These are phyloP conservation scores for Bursaphelenchus mucronatus DNA, from an alignment of 1,140 invertebrate genomes.

Conservation along the genomic window DNA sequence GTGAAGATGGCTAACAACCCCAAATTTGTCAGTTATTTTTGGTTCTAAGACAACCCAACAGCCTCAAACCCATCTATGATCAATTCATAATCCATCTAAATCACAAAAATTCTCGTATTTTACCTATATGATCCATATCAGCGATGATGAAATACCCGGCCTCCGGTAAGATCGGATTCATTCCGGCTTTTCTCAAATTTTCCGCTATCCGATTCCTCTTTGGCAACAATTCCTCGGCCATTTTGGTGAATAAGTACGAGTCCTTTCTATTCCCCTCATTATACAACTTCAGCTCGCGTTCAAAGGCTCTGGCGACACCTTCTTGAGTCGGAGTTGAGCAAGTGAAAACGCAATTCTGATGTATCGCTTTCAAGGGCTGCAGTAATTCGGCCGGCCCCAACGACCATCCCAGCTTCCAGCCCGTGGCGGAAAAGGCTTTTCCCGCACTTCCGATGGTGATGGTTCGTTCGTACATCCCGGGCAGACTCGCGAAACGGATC, in stretches of 20 bases:
- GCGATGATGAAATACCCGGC: constrained; percentile 95
- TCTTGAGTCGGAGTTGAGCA: constrained; percentile 74
- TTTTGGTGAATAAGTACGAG: constrained; percentile 75
- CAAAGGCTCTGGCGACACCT: constrained; percentile 82
- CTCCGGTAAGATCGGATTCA: constrained; percentile 85
- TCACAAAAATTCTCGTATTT: neutral
- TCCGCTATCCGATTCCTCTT: constrained; percentile 82
- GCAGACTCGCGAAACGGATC: constrained; percentile 82
- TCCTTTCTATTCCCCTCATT: constrained; percentile 67
- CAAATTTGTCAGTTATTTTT: too few species aligned
- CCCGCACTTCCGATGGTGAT: constrained; percentile 94
- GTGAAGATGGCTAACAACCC: too few species aligned
- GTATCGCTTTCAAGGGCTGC: constrained; percentile 64
- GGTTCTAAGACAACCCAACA: too few species aligned
- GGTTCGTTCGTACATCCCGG: constrained; percentile 94
- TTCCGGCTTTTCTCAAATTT: constrained; percentile 73
- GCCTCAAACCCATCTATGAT: too few species aligned
- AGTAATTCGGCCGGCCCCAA: constrained; percentile 79
- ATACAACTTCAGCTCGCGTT: constrained; percentile 73
- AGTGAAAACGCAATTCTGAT: constrained; percentile 19
- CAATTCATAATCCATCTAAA: too few species aligned
- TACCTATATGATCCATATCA: constrained; percentile 75
- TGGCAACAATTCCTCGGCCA: constrained; percentile 72
- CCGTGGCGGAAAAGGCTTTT: constrained; percentile 78
- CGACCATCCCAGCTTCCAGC: constrained; percentile 84